Evolutionary conservation across 2,888 invertebrate genomes (phyloP).

Genomic region (Chrysina gloriosa): DNA sequence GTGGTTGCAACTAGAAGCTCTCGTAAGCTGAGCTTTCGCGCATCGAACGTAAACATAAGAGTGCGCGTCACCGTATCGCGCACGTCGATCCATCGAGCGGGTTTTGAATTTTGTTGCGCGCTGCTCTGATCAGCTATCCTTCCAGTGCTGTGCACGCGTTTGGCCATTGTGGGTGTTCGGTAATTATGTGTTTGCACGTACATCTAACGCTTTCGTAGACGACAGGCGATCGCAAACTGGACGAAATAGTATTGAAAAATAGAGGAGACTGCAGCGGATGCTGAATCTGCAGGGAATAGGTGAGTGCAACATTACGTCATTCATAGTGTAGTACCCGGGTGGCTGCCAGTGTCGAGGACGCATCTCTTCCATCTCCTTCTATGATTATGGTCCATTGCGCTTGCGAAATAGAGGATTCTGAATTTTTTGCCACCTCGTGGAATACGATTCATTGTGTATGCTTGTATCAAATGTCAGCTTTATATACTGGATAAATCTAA

Average conservation of each 20-base stretch:
- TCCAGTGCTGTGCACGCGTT: conserved; percentile 51
- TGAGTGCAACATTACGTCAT: conserved; percentile 30
- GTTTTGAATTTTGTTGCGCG: conserved; percentile 52
- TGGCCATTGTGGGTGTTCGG: conserved; percentile 51
- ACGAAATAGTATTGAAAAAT: conserved; percentile 6
- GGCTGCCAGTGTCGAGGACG: conserved; percentile 19
- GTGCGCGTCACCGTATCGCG: conserved; percentile 49
- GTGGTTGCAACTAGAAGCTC: conserved; percentile 13
- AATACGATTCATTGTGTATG: background rate
- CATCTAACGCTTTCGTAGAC: conserved; percentile 18
- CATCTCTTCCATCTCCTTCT: conserved; percentile 31
- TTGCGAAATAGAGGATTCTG: conserved; percentile 24
- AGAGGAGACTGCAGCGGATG: conserved; percentile 25
- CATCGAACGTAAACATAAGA: conserved; percentile 48
- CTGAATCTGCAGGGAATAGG: conserved; percentile 21
- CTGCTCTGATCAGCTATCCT: conserved; percentile 46
- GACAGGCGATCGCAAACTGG: conserved; percentile 25
- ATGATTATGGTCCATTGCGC: conserved; percentile 31
- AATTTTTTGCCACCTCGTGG: conserved; percentile 11
- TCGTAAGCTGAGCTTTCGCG: conserved; percentile 24
- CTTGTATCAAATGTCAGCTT: no score
- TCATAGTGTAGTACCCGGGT: conserved; percentile 5
- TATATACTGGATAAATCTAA: no score
- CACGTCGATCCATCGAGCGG: conserved; percentile 53
- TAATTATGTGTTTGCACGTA: conserved; percentile 48